A percentile compares a stretch with the other conserved stretches of the same genome.
phyloP scores from a whole-genome alignment of 2,113 vertebrate genomes.

The Mungos mungo region DNA sequence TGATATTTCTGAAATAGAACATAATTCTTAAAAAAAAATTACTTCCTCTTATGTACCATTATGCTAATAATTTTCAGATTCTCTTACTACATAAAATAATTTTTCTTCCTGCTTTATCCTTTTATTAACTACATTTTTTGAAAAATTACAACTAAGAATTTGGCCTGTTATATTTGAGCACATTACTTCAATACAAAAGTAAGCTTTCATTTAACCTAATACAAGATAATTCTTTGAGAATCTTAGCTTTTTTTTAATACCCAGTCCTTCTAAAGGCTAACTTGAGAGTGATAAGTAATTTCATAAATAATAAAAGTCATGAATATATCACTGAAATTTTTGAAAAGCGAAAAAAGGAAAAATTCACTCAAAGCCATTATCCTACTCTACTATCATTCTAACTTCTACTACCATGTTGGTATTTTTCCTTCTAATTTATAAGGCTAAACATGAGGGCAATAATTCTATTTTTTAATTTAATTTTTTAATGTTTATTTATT shows the following conservation, averaged over 20 bases:
- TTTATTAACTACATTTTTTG: constrained; percentile 7
- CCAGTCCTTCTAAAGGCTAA: neutral
- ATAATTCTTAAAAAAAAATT: neutral
- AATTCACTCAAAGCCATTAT: constrained; percentile 11
- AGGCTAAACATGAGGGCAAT: constrained; percentile 7
- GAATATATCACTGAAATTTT: neutral
- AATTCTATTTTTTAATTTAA: no score
- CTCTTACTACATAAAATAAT: neutral
- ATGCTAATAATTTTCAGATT: neutral
- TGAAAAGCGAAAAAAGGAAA: neutral
- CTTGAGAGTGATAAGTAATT: neutral
- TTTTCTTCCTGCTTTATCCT: neutral
- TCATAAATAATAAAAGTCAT: constrained; percentile 30
- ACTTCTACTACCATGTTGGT: neutral
- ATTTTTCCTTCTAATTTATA: constrained; percentile 31
- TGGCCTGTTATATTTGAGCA: neutral
- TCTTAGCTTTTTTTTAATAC: neutral
- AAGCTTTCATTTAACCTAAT: neutral
- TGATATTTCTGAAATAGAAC: constrained; percentile 7
- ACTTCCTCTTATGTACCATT: neutral
- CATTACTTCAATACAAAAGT: constrained; percentile 15
- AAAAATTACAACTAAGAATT: neutral
- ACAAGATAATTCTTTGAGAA: neutral
- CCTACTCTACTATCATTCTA: neutral
- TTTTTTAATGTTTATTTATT: no score